Percentiles rank a stretch among this genome's conserved stretches.
These are phyloP conservation scores for Mythimna vitellina DNA, from an alignment of 2,888 invertebrate species.

Conservation along the genomic window DNA sequence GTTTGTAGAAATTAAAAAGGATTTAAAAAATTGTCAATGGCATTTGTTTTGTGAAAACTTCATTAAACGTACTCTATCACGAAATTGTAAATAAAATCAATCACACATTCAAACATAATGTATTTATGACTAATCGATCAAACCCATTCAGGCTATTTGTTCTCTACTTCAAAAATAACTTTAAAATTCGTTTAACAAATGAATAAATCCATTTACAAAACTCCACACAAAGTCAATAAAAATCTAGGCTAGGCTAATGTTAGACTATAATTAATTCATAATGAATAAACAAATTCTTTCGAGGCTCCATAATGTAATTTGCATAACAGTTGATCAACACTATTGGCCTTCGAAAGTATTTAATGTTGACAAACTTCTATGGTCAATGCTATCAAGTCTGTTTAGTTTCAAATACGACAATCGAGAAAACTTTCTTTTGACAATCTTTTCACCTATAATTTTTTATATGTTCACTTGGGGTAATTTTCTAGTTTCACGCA, in stretches of 20 bases:
- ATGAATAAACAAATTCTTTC: slow-evolving; percentile 34
- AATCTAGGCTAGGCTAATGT: slow-evolving; percentile 8
- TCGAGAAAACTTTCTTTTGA: background rate
- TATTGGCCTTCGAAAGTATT: slow-evolving; percentile 1
- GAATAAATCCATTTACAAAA: slow-evolving; percentile 18
- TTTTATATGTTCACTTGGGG: background rate
- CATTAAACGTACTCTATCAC: too few species aligned
- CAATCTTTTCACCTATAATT: background rate
- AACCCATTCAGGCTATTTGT: slow-evolving; percentile 2
- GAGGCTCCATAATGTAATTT: slow-evolving; percentile 27
- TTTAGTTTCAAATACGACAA: slow-evolving; percentile 8
- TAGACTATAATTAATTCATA: slow-evolving; percentile 22
- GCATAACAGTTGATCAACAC: slow-evolving; percentile 44
- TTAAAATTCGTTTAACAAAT: slow-evolving; percentile 13
- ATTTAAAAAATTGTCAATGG: too few species aligned
- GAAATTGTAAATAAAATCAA: too few species aligned
- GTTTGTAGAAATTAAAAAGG: background rate
- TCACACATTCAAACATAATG: background rate
- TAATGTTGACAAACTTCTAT: slow-evolving; percentile 20
- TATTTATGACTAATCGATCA: background rate
- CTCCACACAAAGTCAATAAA: slow-evolving; percentile 15
- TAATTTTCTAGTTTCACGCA: too few species aligned
- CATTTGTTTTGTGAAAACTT: too few species aligned
- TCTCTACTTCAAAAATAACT: background rate
- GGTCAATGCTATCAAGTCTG: background rate